Conservation (phyloP, 2,113 vertebrate genomes). For the Nothocercus nigrocapillus region DNA sequence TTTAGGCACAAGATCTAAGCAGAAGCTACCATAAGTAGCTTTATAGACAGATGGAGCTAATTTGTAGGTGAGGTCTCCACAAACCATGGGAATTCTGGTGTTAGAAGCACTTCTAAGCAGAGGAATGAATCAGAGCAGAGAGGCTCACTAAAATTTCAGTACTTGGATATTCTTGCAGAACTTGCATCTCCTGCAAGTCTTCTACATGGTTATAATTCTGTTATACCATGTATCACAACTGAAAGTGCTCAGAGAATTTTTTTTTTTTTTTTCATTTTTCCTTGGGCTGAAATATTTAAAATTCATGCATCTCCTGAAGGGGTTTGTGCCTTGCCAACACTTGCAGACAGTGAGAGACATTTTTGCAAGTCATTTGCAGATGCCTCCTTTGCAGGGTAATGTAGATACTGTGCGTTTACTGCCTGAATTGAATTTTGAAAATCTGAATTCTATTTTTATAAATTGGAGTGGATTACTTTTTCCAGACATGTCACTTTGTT, state of each 20-base stretch:
- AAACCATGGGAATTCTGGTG: not conserved
- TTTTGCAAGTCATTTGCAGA: conserved; percentile 67
- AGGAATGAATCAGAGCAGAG: not conserved
- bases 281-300: conserved; percentile 30
- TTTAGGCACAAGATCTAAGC: not conserved
- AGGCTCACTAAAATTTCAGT: not conserved
- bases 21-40: not conserved
- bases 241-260: not conserved
- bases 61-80: not conserved
- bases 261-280: not conserved
- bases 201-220: not conserved
- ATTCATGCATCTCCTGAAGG: conserved; percentile 40
- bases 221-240: not conserved
- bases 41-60: not conserved
- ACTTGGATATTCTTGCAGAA: not conserved
- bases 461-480: conserved; percentile 7
- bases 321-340: conserved; percentile 54
- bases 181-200: not conserved
- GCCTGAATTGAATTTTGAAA: conserved; percentile 51
- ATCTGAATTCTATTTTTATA: conserved; percentile 47
- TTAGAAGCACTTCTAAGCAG: not conserved
- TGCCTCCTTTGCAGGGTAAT: conserved; percentile 24
- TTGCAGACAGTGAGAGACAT: conserved; percentile 66
- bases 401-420: conserved; percentile 43
- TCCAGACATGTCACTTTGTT: not conserved